phyloP scores from a whole-genome alignment of 2,888 invertebrate species.

The Holacanthella duospinosa region DNA sequence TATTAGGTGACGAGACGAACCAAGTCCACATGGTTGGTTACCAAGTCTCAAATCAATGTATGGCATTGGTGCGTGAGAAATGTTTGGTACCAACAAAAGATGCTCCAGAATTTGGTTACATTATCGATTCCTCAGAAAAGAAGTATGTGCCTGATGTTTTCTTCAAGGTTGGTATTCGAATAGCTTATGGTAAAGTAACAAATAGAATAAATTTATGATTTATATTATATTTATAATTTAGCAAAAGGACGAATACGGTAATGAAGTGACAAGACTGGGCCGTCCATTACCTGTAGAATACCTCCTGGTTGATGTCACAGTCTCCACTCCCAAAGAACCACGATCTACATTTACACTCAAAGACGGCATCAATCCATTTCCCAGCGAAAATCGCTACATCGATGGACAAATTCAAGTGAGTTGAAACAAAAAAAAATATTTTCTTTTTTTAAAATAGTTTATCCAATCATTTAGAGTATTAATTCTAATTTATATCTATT shows the following conservation, averaged over 20 bases:
- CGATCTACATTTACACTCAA: constrained; percentile 61
- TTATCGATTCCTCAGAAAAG: constrained; percentile 79
- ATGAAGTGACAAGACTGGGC: constrained; percentile 85
- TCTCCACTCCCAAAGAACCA: constrained; percentile 74
- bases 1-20: constrained; percentile 68
- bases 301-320: constrained; percentile 90
- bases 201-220: neutral
- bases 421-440: too few species aligned
- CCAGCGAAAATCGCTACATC: constrained; percentile 68
- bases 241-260: constrained; percentile 96
- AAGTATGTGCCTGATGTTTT: constrained; percentile 99
- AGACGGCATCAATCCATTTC: constrained; percentile 54
- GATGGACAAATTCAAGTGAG: constrained; percentile 60
- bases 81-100: constrained; percentile 93
- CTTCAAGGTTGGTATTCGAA: constrained; percentile 65
- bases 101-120: constrained; percentile 91
- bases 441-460: too few species aligned
- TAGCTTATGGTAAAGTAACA: neutral
- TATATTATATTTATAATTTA: constrained; percentile 46
- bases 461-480: too few species aligned
- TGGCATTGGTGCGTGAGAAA: constrained; percentile 85
- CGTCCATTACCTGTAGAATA: constrained; percentile 96
- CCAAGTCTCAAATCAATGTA: constrained; percentile 96
- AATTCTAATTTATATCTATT: constrained; percentile 10
- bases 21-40: constrained; percentile 98